Evolutionary conservation across 2,797 vertebrate genomes (phyloP), one percentile per base, ranked within the genome.

Genomic region (Glossophaga mutica): DNA sequence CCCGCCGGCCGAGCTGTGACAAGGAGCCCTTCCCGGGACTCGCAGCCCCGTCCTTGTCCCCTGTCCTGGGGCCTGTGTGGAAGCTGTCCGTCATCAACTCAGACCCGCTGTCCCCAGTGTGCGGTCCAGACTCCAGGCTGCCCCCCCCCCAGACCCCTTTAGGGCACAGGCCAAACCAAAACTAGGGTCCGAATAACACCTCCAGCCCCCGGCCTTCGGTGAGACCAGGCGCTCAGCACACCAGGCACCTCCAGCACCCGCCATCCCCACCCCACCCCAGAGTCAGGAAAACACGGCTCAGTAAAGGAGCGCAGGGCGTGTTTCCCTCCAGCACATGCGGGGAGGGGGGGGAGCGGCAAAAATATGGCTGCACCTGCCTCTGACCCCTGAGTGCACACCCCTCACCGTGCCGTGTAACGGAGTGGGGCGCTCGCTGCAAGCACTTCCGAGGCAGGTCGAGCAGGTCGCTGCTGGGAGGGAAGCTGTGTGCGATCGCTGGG

Each of bases 161-260:
- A 21, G 59, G 50, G 18, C 52, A 26, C 24, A n/a, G 62, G 0
- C 8, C 91, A 32, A 77, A 6, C 70, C 29, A 67, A 93, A 71
- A 62, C 21, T 29, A 37, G 19, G 32, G n/a, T 14, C 19, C 24
- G 42, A 55, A 62, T 29, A 52, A 34, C 59, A 26, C 32, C 19
- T 0, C 21, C 3, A 2, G 44, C 14, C 29, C 62, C 0, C 26
- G 24, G 55, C 26, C 26, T 59, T 29, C 11, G 1, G 26, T 29
- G 57, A 29, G 26, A 29, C 24, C 14, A 0, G n/a, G 32, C 6
- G 6, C 32, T 9, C 32, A n/a, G 62, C 62, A n/a, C 62, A n/a
- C 62, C 57, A 14, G 57, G 57, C 3, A 24, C 12, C 26, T 59
- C 57, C 57, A 59, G 57, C 5, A 11, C 26, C 57, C 11, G 26